phyloP scores from a whole-genome alignment of 2,888 invertebrate species.

The Nemotelus pantherinus region DNA sequence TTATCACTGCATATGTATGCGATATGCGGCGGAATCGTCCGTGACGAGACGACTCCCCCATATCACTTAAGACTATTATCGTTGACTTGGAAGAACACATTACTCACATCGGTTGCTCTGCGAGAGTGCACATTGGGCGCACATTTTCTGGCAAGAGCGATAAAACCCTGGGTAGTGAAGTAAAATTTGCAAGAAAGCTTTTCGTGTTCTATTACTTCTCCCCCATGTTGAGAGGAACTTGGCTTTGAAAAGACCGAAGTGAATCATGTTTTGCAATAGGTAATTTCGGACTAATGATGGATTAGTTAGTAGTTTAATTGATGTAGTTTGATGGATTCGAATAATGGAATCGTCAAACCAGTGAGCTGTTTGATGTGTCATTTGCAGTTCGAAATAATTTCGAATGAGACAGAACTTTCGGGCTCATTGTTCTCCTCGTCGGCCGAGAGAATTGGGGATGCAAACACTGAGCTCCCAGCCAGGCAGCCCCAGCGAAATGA shows the following conservation, averaged over 20 bases:
- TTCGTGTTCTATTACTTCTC: conserved; percentile 17
- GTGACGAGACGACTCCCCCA: background rate
- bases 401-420: too few relatives aligned
- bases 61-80: background rate
- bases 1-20: conserved; percentile 31
- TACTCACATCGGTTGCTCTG: background rate
- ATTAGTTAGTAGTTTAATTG: too few relatives aligned
- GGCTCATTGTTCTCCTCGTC: background rate
- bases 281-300: too few relatives aligned
- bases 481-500: conserved; percentile 9
- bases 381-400: too few relatives aligned
- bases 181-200: conserved; percentile 31
- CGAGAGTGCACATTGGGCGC: conserved; percentile 17
- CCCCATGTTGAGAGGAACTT: background rate
- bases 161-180: background rate
- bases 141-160: background rate
- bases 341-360: too few relatives aligned
- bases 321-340: too few relatives aligned
- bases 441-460: background rate
- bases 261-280: background rate
- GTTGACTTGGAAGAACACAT: background rate
- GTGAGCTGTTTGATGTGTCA: too few relatives aligned
- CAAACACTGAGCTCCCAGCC: background rate
- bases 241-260: background rate
- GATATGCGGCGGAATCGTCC: background rate